Conservation (phyloP, 2,888 invertebrate species). For the Muschampia plurimacula region DNA sequence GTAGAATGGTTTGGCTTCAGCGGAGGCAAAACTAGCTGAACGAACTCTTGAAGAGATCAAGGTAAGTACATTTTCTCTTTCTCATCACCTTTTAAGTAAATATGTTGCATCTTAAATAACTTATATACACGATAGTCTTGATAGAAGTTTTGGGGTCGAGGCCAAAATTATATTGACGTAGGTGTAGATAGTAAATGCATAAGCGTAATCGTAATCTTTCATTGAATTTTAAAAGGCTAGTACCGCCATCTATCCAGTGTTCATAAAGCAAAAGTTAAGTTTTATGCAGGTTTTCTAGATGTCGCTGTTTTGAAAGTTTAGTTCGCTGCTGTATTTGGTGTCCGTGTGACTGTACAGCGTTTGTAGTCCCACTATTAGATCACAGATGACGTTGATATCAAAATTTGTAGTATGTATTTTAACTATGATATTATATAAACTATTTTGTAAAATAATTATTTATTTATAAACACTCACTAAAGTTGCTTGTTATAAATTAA, state of each 20-base stretch:
- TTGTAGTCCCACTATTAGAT: background rate
- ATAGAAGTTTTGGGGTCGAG: background rate
- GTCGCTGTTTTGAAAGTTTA: background rate
- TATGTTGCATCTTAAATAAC: background rate
- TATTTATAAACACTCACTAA: no score
- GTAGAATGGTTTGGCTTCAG: constrained; percentile 71
- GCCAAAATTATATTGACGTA: background rate
- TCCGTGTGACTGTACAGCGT: no score
- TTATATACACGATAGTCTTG: background rate
- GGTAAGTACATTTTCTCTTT: constrained; percentile 53
- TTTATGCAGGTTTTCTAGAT: background rate
- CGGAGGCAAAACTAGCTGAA: constrained; percentile 72
- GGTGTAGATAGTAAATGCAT: background rate
- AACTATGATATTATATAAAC: no score
- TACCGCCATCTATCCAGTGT: background rate
- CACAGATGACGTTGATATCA: background rate
- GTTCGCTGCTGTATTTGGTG: no score
- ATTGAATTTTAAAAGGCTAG: background rate
- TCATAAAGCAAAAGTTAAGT: background rate
- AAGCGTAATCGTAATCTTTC: no score
- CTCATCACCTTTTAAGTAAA: constrained; percentile 57
- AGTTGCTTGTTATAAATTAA: no score
- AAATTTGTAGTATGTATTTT: background rate
- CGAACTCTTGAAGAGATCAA: constrained; percentile 80
- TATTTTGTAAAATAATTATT: no score